phyloP scores from a whole-genome alignment of 1,140 invertebrate genomes.

The Zaprionus inermis region DNA sequence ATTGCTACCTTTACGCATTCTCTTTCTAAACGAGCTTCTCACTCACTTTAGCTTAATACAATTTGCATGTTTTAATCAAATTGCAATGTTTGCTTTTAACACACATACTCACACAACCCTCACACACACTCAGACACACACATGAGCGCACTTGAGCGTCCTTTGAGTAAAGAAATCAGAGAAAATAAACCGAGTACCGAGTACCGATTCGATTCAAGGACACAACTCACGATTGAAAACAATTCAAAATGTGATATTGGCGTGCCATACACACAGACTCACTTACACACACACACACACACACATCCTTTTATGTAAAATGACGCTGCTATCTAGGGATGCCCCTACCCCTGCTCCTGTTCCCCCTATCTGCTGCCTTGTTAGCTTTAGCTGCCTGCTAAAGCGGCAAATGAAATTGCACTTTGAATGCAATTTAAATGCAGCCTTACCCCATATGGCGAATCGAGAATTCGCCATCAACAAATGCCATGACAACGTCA shows the following conservation, averaged over 20 bases:
- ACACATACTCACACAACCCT: conserved; percentile 19
- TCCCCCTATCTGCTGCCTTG: not conserved
- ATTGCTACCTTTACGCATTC: not conserved
- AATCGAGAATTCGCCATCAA: conserved; percentile 38
- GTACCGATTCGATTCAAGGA: conserved; percentile 53
- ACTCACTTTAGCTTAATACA: conserved; percentile 14
- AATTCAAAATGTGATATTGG: conserved; percentile 68
- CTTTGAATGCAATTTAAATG: conserved; percentile 67
- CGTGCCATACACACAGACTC: conserved; percentile 22
- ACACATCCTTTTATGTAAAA: not conserved
- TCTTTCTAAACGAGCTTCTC: not conserved
- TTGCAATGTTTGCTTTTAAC: conserved; percentile 45
- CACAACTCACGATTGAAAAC: conserved; percentile 60
- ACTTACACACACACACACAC: conserved; percentile 15
- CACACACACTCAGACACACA: conserved; percentile 8
- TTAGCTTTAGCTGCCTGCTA: conserved; percentile 4
- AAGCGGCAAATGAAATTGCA: conserved; percentile 57
- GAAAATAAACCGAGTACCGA: conserved; percentile 35
- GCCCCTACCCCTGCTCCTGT: not conserved
- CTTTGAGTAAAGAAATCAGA: conserved; percentile 27
- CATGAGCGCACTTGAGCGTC: not conserved
- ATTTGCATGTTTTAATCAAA: conserved; percentile 77
- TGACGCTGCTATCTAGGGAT: not conserved
- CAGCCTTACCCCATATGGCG: conserved; percentile 5
- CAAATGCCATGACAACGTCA: conserved; percentile 60